Evolutionary conservation across 2,797 vertebrate genomes (phyloP).

Genomic region (Sebastiscus albofasciatus): DNA sequence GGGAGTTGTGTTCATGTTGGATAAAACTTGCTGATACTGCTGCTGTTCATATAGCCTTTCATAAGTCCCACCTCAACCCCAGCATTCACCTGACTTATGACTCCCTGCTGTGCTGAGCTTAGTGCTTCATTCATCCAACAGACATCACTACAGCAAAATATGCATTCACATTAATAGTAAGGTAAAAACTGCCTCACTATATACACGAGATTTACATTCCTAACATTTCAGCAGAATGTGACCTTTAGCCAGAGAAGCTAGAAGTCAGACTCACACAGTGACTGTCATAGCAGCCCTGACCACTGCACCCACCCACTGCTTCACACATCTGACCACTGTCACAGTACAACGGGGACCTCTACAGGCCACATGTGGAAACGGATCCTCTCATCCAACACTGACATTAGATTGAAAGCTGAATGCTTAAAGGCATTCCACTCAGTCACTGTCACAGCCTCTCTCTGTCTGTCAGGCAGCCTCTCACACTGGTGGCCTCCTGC

Average conservation of each 20-base stretch:
- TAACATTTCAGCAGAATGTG: slow-evolving; percentile 11
- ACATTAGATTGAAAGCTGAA: slow-evolving; percentile 32
- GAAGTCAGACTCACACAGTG: slow-evolving; percentile 21
- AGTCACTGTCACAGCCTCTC: slow-evolving; percentile 45
- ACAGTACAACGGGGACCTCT: slow-evolving; percentile 66
- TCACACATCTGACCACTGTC: background rate
- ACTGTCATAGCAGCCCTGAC: background rate
- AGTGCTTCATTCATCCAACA: slow-evolving; percentile 3
- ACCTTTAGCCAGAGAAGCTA: slow-evolving; percentile 29
- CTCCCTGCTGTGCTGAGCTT: slow-evolving; percentile 23
- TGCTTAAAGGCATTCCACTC: slow-evolving; percentile 41
- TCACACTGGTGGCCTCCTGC: slow-evolving; percentile 1
- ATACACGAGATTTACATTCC: background rate
- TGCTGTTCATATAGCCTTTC: background rate
- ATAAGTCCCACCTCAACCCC: background rate
- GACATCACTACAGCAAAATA: background rate
- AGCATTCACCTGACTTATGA: background rate
- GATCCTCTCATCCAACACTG: background rate
- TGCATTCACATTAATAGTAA: background rate
- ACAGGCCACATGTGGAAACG: slow-evolving; percentile 39
- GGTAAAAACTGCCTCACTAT: background rate
- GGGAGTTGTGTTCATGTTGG: background rate
- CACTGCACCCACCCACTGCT: background rate
- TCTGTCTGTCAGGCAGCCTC: slow-evolving; percentile 30
- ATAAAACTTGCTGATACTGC: background rate